Conservation (phyloP, 2,797 vertebrate species). For the Gambusia yucatana region DNA sequence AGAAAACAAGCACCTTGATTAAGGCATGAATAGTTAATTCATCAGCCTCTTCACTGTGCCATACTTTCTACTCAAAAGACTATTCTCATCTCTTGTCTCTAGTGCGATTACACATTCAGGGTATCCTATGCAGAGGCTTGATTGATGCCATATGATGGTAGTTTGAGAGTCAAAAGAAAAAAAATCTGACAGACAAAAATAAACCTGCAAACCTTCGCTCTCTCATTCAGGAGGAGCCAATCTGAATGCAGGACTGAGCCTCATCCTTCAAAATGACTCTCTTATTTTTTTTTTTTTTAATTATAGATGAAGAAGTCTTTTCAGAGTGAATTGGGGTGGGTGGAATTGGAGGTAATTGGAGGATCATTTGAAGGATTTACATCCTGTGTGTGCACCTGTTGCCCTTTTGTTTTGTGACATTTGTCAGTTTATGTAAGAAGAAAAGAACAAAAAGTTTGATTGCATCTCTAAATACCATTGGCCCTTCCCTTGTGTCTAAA, state of each 20-base stretch:
- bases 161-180: conserved; percentile 71
- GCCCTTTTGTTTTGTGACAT: conserved; percentile 74
- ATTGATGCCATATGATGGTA: conserved; percentile 80
- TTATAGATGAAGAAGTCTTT: conserved; percentile 73
- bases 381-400: conserved; percentile 81
- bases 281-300: conserved; percentile 60
- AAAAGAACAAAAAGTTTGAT: conserved; percentile 51
- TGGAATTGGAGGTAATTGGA: conserved; percentile 78
- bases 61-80: conserved; percentile 81
- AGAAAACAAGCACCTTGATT: conserved; percentile 88
- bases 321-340: conserved; percentile 69
- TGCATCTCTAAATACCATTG: conserved; percentile 34
- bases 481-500: conserved; percentile 28
- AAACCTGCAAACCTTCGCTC: conserved; percentile 51
- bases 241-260: conserved; percentile 55
- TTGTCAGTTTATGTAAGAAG: conserved; percentile 54
- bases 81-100: conserved; percentile 81
- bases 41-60: conserved; percentile 78
- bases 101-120: conserved; percentile 84
- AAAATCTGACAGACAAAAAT: conserved; percentile 61
- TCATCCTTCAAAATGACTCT: conserved; percentile 59
- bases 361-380: conserved; percentile 70
- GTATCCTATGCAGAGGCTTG: conserved; percentile 78
- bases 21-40: conserved; percentile 85
- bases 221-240: conserved; percentile 67